Evolutionary conservation across 64 coral and sea anemone genomes (phyloP).

Genomic region (Astreopora myriophthalma): DNA sequence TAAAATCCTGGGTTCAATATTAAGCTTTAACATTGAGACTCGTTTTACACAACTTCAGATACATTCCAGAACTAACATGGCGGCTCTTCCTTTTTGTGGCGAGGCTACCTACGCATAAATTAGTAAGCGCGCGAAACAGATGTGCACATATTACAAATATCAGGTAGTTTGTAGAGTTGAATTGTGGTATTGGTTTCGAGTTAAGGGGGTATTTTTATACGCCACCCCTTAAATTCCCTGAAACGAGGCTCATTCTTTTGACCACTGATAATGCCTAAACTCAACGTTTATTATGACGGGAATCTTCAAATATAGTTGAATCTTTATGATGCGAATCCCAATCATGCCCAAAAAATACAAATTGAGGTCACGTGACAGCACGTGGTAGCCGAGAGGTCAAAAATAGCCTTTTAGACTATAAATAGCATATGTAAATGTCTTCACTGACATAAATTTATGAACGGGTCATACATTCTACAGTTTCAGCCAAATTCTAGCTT

Average conservation of each 20-base stretch:
- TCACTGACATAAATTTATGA: neutral
- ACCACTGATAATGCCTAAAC: neutral
- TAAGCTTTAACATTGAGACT: no score
- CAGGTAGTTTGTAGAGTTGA: slow-evolving; percentile 48
- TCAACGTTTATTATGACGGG: slow-evolving; percentile 10
- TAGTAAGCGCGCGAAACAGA: no score
- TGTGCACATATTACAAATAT: no score
- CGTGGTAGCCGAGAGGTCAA: neutral
- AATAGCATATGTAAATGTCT: neutral
- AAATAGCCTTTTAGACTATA: slow-evolving; percentile 6
- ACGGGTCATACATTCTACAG: neutral
- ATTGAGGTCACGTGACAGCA: slow-evolving; percentile 27
- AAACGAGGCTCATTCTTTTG: slow-evolving; percentile 4
- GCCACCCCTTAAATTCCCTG: neutral
- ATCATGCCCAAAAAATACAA: neutral
- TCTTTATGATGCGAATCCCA: neutral
- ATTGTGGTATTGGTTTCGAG: slow-evolving; percentile 39
- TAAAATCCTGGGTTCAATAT: no score
- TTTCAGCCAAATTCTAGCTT: slow-evolving; percentile 2
- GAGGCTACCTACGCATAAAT: no score
- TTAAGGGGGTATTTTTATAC: slow-evolving; percentile 29
- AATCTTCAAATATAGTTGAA: slow-evolving; percentile 12
- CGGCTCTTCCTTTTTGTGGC: no score
- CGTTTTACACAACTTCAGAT: no score
- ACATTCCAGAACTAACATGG: no score